These are phyloP conservation scores for Lepidocyrtoides sp. DNA, from an alignment of 2,888 invertebrate genomes.

Conservation along the genomic window DNA sequence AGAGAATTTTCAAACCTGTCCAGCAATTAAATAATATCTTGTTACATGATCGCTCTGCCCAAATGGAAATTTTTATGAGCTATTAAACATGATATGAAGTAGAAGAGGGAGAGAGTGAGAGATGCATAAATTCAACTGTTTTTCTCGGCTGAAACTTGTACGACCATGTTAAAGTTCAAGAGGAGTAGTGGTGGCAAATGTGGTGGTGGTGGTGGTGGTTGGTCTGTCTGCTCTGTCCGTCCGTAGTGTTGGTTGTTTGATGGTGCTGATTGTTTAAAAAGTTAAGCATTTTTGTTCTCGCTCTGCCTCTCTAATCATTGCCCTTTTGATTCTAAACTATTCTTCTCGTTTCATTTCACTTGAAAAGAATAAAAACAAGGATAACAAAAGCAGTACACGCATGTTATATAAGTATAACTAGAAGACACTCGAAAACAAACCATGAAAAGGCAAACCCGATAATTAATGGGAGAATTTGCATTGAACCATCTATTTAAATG, in stretches of 20 bases:
- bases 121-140: constrained; percentile 67
- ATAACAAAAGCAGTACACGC: constrained; percentile 1
- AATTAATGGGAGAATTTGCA: constrained; percentile 81
- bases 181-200: no score
- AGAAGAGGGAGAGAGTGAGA: constrained; percentile 37
- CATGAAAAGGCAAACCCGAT: constrained; percentile 62
- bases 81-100: constrained; percentile 79
- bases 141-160: constrained; percentile 44
- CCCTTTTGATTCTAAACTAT: constrained; percentile 54
- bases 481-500: constrained; percentile 79
- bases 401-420: not conserved
- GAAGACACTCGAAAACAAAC: constrained; percentile 41
- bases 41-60: constrained; percentile 77
- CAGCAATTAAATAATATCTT: constrained; percentile 83
- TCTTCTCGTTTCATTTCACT: constrained; percentile 59
- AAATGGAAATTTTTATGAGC: constrained; percentile 81
- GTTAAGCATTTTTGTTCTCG: constrained; percentile 75
- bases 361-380: constrained; percentile 3
- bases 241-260: constrained; percentile 38
- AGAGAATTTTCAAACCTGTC: constrained; percentile 72
- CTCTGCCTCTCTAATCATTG: constrained; percentile 67
- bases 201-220: constrained; percentile 16
- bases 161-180: not conserved
- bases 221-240: not conserved
- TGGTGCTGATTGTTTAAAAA: constrained; percentile 70